Conservation (phyloP, 2,888 invertebrate species). For the Hirtodrosophila histrioides region DNA sequence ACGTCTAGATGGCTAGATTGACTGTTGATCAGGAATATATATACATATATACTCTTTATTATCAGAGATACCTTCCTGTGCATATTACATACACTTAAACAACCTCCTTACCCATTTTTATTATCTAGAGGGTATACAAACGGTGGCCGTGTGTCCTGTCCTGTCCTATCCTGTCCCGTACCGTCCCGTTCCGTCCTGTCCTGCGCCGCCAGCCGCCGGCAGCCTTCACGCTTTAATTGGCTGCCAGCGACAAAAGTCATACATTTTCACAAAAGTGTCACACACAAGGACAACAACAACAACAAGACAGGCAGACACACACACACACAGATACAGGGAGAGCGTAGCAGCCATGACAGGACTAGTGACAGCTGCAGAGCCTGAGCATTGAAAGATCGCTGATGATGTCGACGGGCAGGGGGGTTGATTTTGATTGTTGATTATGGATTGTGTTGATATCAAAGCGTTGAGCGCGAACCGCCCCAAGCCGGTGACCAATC, state of each 20-base stretch:
- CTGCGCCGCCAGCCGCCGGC: conserved; percentile 60
- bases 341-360: conserved; percentile 51
- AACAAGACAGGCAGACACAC: conserved; percentile 19
- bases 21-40: too few relatives aligned
- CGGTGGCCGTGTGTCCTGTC: conserved; percentile 57
- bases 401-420: conserved; percentile 36
- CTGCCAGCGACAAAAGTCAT: conserved; percentile 78
- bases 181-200: not conserved
- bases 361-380: conserved; percentile 66
- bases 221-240: conserved; percentile 84
- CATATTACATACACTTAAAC: too few relatives aligned
- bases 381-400: conserved; percentile 37
- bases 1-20: too few relatives aligned
- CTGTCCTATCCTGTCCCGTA: conserved; percentile 15
- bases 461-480: conserved; percentile 59
- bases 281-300: conserved; percentile 36
- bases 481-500: conserved; percentile 67
- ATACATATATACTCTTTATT: too few relatives aligned
- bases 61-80: too few relatives aligned
- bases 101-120: too few relatives aligned
- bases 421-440: conserved; percentile 50
- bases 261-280: conserved; percentile 55
- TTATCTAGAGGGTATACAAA: conserved; percentile 9
- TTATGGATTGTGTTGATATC: conserved; percentile 66
- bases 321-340: conserved; percentile 13